These are phyloP conservation scores for Lasioglossum malachurum DNA, from an alignment of 2,888 invertebrate genomes.

Conservation along the genomic window DNA sequence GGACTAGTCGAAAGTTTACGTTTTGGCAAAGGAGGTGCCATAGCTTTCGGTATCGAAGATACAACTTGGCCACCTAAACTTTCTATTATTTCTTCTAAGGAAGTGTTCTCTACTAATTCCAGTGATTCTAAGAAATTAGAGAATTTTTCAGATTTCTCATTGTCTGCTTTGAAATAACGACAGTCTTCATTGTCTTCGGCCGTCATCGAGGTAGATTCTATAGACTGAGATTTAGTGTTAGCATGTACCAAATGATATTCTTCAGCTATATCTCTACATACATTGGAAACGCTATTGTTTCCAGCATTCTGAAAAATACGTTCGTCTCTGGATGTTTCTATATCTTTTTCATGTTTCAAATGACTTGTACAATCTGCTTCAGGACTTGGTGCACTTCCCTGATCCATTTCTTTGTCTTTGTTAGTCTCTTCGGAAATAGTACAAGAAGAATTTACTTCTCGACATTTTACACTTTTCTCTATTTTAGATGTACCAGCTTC, in stretches of 20 bases:
- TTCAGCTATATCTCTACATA: conserved; percentile 7
- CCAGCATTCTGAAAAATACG: neutral
- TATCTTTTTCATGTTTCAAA: conserved; percentile 15
- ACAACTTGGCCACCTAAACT: conserved; percentile 73
- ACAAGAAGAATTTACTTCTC: neutral
- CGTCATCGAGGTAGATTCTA: conserved; percentile 27
- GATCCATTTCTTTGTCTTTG: neutral
- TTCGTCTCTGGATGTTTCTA: conserved; percentile 6
- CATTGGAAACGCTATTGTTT: conserved; percentile 23
- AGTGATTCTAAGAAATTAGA: conserved; percentile 75
- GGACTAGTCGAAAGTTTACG: conserved; percentile 78
- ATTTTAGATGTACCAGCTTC: conserved; percentile 15
- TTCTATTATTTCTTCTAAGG: conserved; percentile 73
- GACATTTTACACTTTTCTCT: conserved; percentile 6
- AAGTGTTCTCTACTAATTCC: conserved; percentile 65
- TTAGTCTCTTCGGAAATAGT: neutral
- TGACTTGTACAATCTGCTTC: neutral
- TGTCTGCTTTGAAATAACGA: conserved; percentile 77
- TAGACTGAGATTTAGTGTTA: conserved; percentile 17
- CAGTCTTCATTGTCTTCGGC: conserved; percentile 74
- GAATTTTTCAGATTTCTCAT: conserved; percentile 74
- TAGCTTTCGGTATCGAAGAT: conserved; percentile 69
- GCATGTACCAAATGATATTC: neutral
- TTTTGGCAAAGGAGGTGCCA: conserved; percentile 78
- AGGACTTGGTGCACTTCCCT: neutral